These are phyloP conservation scores for Trichonephila clavipes DNA, from an alignment of 1,140 invertebrate genomes.

Conservation along the genomic window DNA sequence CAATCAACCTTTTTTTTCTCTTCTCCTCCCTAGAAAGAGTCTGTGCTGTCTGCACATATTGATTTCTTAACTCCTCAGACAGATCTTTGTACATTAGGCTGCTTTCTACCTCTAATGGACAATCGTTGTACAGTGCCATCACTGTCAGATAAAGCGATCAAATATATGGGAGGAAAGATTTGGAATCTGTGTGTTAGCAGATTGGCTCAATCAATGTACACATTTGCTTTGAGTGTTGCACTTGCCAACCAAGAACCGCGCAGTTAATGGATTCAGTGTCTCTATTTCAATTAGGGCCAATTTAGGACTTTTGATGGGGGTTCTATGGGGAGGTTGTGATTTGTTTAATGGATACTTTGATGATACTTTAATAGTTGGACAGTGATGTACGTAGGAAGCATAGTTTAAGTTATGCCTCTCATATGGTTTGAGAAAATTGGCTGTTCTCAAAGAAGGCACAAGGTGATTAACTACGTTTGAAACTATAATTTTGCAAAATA, in stretches of 20 bases:
- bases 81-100: neutral
- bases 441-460: too few relatives aligned
- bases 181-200: constrained; percentile 18
- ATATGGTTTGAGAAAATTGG: too few relatives aligned
- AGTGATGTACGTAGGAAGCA: too few relatives aligned
- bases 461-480: too few relatives aligned
- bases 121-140: constrained; percentile 3
- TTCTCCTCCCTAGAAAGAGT: neutral
- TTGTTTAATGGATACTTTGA: neutral
- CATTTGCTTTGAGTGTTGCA: constrained; percentile 11
- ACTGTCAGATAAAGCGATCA: neutral
- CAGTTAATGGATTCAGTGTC: constrained; percentile 4
- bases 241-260: neutral
- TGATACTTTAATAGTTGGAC: too few relatives aligned
- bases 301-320: neutral
- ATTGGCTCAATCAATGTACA: constrained; percentile 26
- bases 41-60: neutral
- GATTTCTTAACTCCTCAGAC: neutral
- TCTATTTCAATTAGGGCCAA: neutral
- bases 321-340: neutral
- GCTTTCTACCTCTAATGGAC: neutral
- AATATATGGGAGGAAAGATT: constrained; percentile 9
- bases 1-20: neutral
- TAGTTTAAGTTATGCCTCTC: too few relatives aligned
- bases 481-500: too few relatives aligned